phyloP scores from a whole-genome alignment of 2,113 vertebrate species.

The Caloenas nicobarica region DNA sequence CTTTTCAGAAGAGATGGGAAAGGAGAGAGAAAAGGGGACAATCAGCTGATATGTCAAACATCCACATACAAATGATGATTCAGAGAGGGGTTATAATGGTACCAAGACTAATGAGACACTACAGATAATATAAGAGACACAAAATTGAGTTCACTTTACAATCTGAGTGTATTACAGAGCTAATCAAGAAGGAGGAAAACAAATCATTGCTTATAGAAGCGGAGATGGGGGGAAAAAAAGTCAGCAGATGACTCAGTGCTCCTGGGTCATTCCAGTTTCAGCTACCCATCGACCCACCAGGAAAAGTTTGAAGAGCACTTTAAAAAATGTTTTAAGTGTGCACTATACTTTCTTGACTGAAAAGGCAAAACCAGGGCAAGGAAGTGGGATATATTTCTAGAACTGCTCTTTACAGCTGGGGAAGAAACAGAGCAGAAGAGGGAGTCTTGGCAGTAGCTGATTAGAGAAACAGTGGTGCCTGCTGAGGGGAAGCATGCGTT shows the following conservation, averaged over 20 bases:
- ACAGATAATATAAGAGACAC: not conserved
- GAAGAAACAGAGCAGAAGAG: not conserved
- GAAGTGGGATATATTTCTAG: not conserved
- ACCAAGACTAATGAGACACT: slow-evolving; percentile 21
- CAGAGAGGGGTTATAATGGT: slow-evolving; percentile 1
- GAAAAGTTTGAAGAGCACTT: not conserved
- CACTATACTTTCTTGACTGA: not conserved
- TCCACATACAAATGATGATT: slow-evolving; percentile 19
- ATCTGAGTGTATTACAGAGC: slow-evolving; percentile 8
- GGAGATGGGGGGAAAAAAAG: not conserved
- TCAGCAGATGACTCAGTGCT: not conserved
- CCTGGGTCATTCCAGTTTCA: not conserved
- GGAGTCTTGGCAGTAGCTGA: not conserved
- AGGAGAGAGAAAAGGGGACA: not conserved
- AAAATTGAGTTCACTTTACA: slow-evolving; percentile 31
- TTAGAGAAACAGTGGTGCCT: not conserved
- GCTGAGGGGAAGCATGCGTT: not conserved
- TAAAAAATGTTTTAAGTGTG: not conserved
- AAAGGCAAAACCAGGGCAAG: not conserved
- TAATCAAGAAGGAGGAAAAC: slow-evolving; percentile 47
- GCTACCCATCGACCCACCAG: not conserved
- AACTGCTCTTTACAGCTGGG: not conserved
- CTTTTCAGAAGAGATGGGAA: not conserved
- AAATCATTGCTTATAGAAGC: slow-evolving; percentile 4
- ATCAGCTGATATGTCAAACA: slow-evolving; percentile 25